A percentile compares a stretch with the other conserved stretches of the same genome.
These are phyloP conservation scores for Litoditis marina DNA, from an alignment of 2,888 invertebrate genomes.

Conservation along the genomic window DNA sequence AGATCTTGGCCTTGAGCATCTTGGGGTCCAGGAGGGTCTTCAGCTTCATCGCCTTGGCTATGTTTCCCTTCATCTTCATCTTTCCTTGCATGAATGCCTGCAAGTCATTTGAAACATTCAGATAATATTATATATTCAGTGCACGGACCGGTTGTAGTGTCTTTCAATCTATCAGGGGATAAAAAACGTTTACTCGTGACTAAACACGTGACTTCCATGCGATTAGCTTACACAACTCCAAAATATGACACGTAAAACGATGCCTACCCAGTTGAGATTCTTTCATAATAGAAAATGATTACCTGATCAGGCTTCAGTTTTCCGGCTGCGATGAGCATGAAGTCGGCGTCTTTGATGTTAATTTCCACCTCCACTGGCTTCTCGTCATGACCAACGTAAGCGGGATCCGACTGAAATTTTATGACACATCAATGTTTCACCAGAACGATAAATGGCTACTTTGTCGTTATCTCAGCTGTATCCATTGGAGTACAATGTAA, in stretches of 20 bases:
- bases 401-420: slow-evolving; percentile 23
- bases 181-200: no score
- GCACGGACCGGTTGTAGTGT: no score
- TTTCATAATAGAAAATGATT: no score
- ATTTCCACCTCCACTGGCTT: slow-evolving; percentile 66
- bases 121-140: no score
- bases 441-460: no score
- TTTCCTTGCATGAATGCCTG: slow-evolving; percentile 76
- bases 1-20: slow-evolving; percentile 61
- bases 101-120: no score
- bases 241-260: no score
- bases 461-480: no score
- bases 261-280: no score
- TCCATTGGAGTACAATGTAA: background rate
- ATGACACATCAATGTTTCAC: background rate
- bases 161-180: no score
- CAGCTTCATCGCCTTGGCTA: slow-evolving; percentile 91
- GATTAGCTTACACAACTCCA: no score
- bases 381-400: slow-evolving; percentile 39
- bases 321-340: slow-evolving; percentile 82
- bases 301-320: slow-evolving; percentile 87
- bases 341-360: slow-evolving; percentile 82
- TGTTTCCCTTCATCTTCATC: slow-evolving; percentile 87
- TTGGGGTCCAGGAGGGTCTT: slow-evolving; percentile 70
- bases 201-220: no score